Percentiles rank a stretch among this genome's conserved stretches.
Conservation (phyloP, 2,113 vertebrate species). For the Bambusicola thoracicus region DNA sequence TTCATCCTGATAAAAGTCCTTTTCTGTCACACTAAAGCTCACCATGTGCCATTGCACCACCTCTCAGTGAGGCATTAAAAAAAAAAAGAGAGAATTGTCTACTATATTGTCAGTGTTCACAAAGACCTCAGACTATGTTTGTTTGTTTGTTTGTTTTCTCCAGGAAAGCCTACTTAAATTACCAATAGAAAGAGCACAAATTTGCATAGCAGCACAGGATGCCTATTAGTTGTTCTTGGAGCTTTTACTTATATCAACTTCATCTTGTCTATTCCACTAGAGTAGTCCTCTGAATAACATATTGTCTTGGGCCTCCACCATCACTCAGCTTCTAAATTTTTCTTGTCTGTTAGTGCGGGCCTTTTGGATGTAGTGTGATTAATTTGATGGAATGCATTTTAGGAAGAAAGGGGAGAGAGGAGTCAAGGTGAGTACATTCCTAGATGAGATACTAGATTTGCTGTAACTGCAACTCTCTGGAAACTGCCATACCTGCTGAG, state of each 20-base stretch:
- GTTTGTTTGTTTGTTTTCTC: neutral
- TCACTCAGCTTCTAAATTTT: neutral
- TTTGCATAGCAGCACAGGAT: neutral
- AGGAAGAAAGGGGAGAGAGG: neutral
- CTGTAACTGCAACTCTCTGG: neutral
- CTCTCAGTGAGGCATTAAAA: neutral
- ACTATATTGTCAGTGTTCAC: neutral
- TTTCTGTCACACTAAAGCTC: neutral
- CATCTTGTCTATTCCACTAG: neutral
- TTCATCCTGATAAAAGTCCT: neutral
- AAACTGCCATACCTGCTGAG: neutral
- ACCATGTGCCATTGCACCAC: neutral
- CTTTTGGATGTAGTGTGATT: neutral
- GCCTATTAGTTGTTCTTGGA: neutral
- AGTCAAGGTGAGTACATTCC: neutral
- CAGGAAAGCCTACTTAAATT: neutral
- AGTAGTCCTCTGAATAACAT: neutral
- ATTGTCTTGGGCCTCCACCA: neutral
- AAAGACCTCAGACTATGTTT: neutral
- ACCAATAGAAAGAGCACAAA: neutral
- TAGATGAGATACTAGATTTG: neutral
- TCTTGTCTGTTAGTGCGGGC: neutral
- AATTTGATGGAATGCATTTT: neutral
- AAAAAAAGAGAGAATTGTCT: neutral
- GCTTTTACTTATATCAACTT: slow-evolving; percentile 15